Percentiles rank a stretch among this genome's conserved stretches.
Evolutionary conservation across 1,140 invertebrate species (phyloP).

Genomic region (Dolichoris vasculosae): DNA sequence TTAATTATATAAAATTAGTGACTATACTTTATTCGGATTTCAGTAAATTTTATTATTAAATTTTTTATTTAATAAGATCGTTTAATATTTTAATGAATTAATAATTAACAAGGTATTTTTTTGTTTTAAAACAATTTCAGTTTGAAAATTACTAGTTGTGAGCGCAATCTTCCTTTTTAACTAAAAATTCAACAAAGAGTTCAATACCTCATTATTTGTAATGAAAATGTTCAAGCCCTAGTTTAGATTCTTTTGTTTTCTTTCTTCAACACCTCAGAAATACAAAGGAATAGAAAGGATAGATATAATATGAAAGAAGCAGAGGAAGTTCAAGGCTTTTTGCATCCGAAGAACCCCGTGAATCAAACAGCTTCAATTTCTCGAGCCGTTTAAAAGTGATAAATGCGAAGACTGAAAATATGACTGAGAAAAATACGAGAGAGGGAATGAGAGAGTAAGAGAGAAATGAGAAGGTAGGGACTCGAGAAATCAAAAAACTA

Average conservation of each 20-base stretch:
- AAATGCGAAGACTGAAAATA: conserved; percentile 69
- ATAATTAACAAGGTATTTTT: too few relatives aligned
- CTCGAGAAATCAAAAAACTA: conserved; percentile 72
- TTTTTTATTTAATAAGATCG: too few relatives aligned
- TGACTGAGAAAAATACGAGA: conserved; percentile 70
- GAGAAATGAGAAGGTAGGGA: conserved; percentile 39
- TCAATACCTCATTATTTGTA: background rate
- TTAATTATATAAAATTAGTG: too few relatives aligned
- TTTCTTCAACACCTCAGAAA: background rate
- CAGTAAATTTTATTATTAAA: too few relatives aligned
- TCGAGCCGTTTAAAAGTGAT: conserved; percentile 70
- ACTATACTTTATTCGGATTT: too few relatives aligned
- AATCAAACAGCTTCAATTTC: conserved; percentile 61
- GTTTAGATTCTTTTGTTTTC: background rate
- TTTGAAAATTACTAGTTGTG: too few relatives aligned
- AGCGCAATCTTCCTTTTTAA: too few relatives aligned
- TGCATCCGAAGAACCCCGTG: conserved; percentile 58
- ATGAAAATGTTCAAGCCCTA: conserved; percentile 8
- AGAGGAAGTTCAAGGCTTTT: conserved; percentile 60
- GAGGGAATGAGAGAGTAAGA: conserved; percentile 50
- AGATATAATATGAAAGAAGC: background rate
- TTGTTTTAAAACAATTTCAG: too few relatives aligned
- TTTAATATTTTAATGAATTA: too few relatives aligned
- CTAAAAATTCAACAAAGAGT: too few relatives aligned
- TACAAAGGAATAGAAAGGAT: conserved; percentile 6